phyloP scores from a whole-genome alignment of 2,888 invertebrate species.

The Acholoe squamosa region DNA sequence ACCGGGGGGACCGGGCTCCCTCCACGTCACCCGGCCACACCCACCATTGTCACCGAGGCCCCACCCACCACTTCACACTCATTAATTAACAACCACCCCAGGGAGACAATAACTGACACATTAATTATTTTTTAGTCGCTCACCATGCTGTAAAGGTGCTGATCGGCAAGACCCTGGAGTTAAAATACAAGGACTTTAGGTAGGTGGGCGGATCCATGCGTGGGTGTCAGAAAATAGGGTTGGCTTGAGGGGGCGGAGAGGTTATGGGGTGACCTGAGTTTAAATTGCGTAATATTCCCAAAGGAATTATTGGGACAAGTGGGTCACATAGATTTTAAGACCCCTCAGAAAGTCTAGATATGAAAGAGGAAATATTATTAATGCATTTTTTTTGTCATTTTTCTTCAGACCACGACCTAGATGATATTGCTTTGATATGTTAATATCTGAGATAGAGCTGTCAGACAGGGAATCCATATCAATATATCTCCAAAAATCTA shows the following conservation, averaged over 20 bases:
- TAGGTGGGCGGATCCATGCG: neutral
- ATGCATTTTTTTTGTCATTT: no score
- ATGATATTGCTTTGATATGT: no score
- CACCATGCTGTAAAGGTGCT: neutral
- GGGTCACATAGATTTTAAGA: no score
- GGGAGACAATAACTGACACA: slow-evolving; percentile 35
- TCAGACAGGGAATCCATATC: no score
- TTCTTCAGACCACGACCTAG: no score
- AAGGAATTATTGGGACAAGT: no score
- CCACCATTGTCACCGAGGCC: slow-evolving; percentile 13
- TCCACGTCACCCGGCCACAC: neutral
- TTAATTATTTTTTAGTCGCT: slow-evolving; percentile 19
- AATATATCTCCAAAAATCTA: no score
- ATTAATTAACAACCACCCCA: slow-evolving; percentile 26
- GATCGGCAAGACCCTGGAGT: neutral
- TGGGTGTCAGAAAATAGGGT: neutral
- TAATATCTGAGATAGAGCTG: no score
- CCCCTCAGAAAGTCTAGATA: no score
- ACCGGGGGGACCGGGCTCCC: neutral
- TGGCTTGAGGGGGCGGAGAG: neutral
- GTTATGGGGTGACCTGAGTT: neutral
- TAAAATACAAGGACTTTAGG: neutral
- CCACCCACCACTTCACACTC: slow-evolving; percentile 44
- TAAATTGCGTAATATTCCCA: no score
- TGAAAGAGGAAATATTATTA: no score